Evolutionary conservation across 2,888 invertebrate species (phyloP).

Genomic region (Octodonta nipae): DNA sequence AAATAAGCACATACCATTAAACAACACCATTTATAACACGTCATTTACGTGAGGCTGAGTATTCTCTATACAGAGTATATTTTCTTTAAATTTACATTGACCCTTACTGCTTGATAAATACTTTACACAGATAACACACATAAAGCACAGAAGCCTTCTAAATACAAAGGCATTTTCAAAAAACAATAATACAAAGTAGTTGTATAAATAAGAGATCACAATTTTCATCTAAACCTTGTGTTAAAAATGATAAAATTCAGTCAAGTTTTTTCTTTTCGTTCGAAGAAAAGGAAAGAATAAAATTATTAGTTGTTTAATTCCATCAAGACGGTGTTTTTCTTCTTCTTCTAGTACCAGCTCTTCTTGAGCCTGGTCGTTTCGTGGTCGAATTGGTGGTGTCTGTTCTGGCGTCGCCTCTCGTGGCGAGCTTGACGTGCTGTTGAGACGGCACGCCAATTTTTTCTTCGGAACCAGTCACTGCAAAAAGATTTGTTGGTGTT

Average conservation of each 20-base stretch:
- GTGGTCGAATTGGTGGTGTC: conserved; percentile 14
- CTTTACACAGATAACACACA: conserved; percentile 13
- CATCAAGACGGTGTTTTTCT: too few species aligned
- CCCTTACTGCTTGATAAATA: conserved; percentile 3
- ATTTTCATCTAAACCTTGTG: conserved; percentile 8
- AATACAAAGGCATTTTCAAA: too few species aligned
- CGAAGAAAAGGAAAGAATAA: too few species aligned
- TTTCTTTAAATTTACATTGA: too few species aligned
- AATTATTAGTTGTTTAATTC: too few species aligned
- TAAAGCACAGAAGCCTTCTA: conserved; percentile 14
- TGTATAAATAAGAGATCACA: conserved; percentile 22
- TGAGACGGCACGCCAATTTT: conserved; percentile 28
- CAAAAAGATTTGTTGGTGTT: conserved; percentile 5
- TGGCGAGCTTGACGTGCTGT: conserved; percentile 16
- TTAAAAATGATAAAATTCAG: conserved; percentile 11
- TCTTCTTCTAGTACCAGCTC: conserved; percentile 16
- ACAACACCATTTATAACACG: too few species aligned
- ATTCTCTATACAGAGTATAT: too few species aligned
- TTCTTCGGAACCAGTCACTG: conserved; percentile 31
- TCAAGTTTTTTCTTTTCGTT: conserved; percentile 7
- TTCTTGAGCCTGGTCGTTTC: conserved; percentile 14
- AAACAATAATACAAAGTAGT: conserved; percentile 11
- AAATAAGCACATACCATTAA: too few species aligned
- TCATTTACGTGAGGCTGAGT: too few species aligned
- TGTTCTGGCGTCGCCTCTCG: conserved; percentile 22